Base-by-base conservation (phyloP, 2,113 vertebrate species). In the Taxidea taxus region DNA sequence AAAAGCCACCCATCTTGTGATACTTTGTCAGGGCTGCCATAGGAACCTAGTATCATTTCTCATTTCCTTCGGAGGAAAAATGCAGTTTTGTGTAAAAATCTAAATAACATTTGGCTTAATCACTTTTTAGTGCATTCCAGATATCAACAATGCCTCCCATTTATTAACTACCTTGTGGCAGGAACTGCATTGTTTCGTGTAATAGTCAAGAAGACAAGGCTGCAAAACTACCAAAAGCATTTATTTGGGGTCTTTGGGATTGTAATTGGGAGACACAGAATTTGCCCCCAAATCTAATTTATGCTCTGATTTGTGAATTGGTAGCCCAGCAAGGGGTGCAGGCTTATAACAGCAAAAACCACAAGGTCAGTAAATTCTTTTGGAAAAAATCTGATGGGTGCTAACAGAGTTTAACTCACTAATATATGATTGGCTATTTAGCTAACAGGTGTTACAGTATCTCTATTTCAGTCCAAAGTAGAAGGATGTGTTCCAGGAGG, bases 131-230 rank as follows among this genome's bases (percentile, higher is more conserved):
- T 16, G 13, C 23, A 39, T 56, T 68, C 23, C n/a, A 42, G 74
- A 34, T 27, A 7, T 44, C 9, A 37, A 47, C 6, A 27, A 20
- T 1, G 4, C 1, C 1, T 51, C 68, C 9, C 31, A 2, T 4
- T 25, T 54, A 6, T 3, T 64, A 83, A 20, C 23, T 20, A 42
- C 8, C 2, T 25, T 7, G 10, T 9, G 44, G 18, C 18, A 27
- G 18, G 21, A 68, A 18, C 21, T 31, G n/a, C 0, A 0, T 13
- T 18, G 3, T 31, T 64, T 47, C 20, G 0, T 7, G 25, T 23
- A 49, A 14, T 27, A 2, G 4, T 47, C 42, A 3, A 47, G 74
- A 77, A 42, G 42, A 77, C 42, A 47, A 44, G 74, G 42, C 27
- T 47, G 42, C 4, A 77, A 77, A 77, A 8, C 27, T 47, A 18